phyloP scores from a whole-genome alignment of 2,888 invertebrate genomes.

The Lycia hirtaria region DNA sequence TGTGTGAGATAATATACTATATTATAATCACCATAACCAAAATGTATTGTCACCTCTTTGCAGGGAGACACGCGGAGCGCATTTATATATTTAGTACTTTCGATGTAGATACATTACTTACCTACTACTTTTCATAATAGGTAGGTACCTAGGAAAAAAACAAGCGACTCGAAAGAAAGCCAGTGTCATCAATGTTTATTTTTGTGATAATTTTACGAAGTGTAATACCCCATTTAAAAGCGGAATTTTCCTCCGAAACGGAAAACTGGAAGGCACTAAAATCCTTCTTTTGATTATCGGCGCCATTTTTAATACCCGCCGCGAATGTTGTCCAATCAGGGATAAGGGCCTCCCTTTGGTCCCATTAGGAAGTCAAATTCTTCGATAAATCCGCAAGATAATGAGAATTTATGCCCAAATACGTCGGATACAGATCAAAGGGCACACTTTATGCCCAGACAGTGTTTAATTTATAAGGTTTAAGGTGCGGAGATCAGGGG shows the following conservation, averaged over 20 bases:
- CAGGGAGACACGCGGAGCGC: too few species aligned
- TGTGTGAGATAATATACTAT: too few species aligned
- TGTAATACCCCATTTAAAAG: too few species aligned
- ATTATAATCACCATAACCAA: too few species aligned
- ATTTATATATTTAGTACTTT: too few species aligned
- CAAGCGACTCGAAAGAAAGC: too few species aligned
- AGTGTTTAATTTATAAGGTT: background rate
- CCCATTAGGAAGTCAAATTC: constrained; percentile 58
- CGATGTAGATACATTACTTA: too few species aligned
- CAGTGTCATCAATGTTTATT: too few species aligned
- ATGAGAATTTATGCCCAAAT: constrained; percentile 55
- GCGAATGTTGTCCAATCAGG: constrained; percentile 27
- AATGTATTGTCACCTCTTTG: too few species aligned
- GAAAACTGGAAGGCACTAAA: background rate
- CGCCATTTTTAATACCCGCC: constrained; percentile 21
- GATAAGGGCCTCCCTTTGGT: constrained; percentile 20
- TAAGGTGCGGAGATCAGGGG: background rate
- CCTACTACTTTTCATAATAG: too few species aligned
- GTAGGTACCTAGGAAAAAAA: too few species aligned
- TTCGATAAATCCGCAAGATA: constrained; percentile 52
- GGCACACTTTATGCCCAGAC: background rate
- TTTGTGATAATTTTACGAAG: too few species aligned
- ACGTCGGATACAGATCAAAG: constrained; percentile 27
- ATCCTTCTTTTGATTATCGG: constrained; percentile 9
- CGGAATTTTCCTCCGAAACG: background rate